phyloP scores from a whole-genome alignment of 2,888 invertebrate species.

The Hesperia comma region DNA sequence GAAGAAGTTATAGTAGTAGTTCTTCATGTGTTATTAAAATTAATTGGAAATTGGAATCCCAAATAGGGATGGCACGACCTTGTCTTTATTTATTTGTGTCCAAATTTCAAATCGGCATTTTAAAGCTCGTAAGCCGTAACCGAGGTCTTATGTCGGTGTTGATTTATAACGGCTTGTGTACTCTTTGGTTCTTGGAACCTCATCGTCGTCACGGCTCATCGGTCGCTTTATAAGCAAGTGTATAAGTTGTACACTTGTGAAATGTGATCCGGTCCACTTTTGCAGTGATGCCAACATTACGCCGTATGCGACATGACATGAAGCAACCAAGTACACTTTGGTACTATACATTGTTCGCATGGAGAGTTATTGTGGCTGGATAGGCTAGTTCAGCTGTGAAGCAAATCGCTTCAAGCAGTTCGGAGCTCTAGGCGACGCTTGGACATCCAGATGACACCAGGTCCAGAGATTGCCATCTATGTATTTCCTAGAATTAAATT shows the following conservation, averaged over 20 bases:
- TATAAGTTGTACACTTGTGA: conserved; percentile 26
- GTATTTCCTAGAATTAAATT: too few relatives aligned
- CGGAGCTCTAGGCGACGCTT: too few relatives aligned
- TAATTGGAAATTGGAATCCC: background rate
- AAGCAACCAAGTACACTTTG: background rate
- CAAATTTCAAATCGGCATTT: background rate
- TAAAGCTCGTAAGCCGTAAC: background rate
- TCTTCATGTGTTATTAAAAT: background rate
- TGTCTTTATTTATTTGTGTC: background rate
- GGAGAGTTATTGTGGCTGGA: too few relatives aligned
- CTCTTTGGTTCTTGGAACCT: conserved; percentile 21
- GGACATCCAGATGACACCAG: too few relatives aligned
- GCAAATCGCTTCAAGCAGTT: too few relatives aligned
- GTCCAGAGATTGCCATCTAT: too few relatives aligned
- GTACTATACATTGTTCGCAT: too few relatives aligned
- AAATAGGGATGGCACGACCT: background rate
- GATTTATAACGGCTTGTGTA: conserved; percentile 1
- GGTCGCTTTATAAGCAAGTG: conserved; percentile 26
- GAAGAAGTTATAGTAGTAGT: too few relatives aligned
- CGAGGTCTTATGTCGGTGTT: background rate
- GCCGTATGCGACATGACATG: background rate
- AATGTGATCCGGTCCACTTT: conserved; percentile 33
- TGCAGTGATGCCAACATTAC: conserved; percentile 18
- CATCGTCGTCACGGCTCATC: conserved; percentile 24
- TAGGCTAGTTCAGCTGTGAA: too few relatives aligned